Conservation (phyloP, 2,888 invertebrate genomes). For the Allolobophora icterica region DNA sequence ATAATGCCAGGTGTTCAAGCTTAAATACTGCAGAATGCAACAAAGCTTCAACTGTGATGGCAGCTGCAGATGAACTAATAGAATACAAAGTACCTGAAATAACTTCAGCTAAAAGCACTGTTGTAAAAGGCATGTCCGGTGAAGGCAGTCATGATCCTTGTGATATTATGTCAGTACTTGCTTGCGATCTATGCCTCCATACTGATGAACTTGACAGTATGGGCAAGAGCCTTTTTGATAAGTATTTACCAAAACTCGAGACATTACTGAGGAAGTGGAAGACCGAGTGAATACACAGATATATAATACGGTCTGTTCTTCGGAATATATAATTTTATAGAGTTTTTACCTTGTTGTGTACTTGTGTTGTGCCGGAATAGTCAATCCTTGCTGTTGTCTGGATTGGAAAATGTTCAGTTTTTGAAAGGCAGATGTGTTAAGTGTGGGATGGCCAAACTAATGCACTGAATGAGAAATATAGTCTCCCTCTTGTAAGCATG, state of each 20-base stretch:
- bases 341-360: too few species aligned
- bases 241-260: background rate
- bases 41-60: background rate
- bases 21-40: background rate
- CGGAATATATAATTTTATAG: background rate
- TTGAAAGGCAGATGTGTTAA: too few species aligned
- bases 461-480: too few species aligned
- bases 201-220: background rate
- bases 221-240: background rate
- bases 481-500: too few species aligned
- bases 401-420: too few species aligned
- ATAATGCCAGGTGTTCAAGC: background rate
- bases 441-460: too few species aligned
- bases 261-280: background rate
- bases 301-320: background rate
- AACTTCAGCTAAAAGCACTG: background rate
- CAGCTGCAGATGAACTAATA: background rate
- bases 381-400: too few species aligned
- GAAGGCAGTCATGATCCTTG: background rate
- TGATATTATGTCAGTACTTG: conserved; percentile 3
- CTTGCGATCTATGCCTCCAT: background rate
- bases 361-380: too few species aligned
- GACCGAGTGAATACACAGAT: background rate
- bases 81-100: background rate
- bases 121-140: background rate